Conservation (phyloP, 2,797 vertebrate genomes). For the Thripadectes ignobilis region DNA sequence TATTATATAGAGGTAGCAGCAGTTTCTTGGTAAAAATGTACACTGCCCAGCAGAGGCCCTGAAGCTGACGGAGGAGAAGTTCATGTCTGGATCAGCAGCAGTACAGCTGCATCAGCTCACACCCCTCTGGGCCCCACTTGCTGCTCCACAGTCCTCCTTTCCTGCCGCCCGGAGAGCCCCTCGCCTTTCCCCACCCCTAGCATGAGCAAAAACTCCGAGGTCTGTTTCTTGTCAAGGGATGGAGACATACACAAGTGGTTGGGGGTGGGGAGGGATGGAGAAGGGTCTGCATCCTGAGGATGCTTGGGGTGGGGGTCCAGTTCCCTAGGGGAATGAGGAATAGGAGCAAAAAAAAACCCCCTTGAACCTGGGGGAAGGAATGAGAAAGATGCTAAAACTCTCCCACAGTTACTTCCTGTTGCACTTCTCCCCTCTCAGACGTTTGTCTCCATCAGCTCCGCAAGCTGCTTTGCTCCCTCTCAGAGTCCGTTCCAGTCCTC, state of each 20-base stretch:
- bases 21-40: not conserved
- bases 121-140: conserved; percentile 45
- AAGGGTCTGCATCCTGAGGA: not conserved
- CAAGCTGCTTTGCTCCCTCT: not conserved
- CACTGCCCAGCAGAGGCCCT: not conserved
- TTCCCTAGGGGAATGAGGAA: not conserved
- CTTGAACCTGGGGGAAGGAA: not conserved
- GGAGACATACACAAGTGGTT: not conserved
- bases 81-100: conserved; percentile 15
- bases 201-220: not conserved
- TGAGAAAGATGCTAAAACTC: not conserved
- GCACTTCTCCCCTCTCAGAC: not conserved
- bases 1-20: not conserved
- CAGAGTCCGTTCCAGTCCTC: not conserved
- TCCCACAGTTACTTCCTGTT: not conserved
- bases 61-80: not conserved
- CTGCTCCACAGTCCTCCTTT: not conserved
- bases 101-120: conserved; percentile 58
- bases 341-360: not conserved
- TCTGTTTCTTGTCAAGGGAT: conserved; percentile 50
- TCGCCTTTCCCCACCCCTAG: conserved; percentile 10
- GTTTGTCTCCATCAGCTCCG: not conserved
- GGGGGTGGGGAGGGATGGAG: not conserved
- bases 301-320: not conserved
- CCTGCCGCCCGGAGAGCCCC: not conserved